These are phyloP conservation scores for Acrocera orbiculus DNA, from an alignment of 2,888 invertebrate species.

Conservation along the genomic window DNA sequence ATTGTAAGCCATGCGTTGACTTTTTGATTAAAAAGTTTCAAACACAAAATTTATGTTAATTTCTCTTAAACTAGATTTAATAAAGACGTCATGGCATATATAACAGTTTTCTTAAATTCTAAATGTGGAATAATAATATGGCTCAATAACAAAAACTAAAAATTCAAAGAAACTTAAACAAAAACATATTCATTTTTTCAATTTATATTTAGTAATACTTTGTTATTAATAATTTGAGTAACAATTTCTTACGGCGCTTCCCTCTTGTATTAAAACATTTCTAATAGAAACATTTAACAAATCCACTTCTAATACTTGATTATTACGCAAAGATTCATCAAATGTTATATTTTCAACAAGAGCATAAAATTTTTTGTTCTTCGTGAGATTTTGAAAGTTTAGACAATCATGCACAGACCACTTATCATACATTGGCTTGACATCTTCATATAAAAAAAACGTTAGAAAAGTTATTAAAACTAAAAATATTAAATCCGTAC, in stretches of 20 bases:
- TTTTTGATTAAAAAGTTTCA: too few relatives aligned
- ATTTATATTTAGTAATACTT: too few relatives aligned
- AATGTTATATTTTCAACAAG: constrained; percentile 42
- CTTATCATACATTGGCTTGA: constrained; percentile 33
- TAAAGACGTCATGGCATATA: too few relatives aligned
- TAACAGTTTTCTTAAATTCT: too few relatives aligned
- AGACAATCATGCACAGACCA: constrained; percentile 45
- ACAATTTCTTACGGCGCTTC: constrained; percentile 39
- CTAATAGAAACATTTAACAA: constrained; percentile 54
- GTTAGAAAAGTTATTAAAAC: constrained; percentile 1
- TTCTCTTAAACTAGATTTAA: too few relatives aligned
- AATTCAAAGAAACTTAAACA: too few relatives aligned
- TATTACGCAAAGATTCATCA: constrained; percentile 42
- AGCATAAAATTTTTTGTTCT: constrained; percentile 51
- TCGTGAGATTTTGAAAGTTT: constrained; percentile 51
- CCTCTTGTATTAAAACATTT: constrained; percentile 43
- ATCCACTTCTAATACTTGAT: constrained; percentile 44
- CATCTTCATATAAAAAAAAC: constrained; percentile 25
- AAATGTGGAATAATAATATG: too few relatives aligned
- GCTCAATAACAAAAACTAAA: too few relatives aligned
- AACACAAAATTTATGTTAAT: too few relatives aligned
- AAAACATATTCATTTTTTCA: too few relatives aligned
- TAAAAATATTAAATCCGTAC: constrained; percentile 25
- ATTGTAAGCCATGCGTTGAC: too few relatives aligned
- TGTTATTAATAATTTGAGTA: too few relatives aligned